Evolutionary conservation across 2,888 invertebrate genomes (phyloP).

Genomic region (Nineta flava): DNA sequence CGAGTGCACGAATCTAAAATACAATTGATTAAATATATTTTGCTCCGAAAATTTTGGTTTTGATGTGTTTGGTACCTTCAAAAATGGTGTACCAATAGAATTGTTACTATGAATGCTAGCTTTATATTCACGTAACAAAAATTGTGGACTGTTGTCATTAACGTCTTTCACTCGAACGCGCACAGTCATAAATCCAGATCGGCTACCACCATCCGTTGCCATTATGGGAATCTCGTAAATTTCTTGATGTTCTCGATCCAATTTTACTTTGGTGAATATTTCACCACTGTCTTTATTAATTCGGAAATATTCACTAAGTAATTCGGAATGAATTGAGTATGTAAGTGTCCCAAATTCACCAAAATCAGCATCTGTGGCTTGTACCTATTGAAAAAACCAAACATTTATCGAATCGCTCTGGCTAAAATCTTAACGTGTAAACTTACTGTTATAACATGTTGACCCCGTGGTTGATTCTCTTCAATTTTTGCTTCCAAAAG

Average conservation of each 20-base stretch:
- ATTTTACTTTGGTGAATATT: conserved; percentile 46
- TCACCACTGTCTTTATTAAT: conserved; percentile 58
- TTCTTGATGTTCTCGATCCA: conserved; percentile 59
- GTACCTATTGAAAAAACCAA: conserved; percentile 31
- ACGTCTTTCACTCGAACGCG: conserved; percentile 67
- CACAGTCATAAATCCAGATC: conserved; percentile 56
- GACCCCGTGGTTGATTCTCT: conserved; percentile 68
- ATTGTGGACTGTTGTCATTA: conserved; percentile 70
- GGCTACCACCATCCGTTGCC: conserved; percentile 70
- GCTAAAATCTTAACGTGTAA: background rate
- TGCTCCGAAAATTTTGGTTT: too few species aligned
- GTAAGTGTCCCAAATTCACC: conserved; percentile 58
- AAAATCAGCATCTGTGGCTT: conserved; percentile 68
- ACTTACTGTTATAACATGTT: conserved; percentile 50
- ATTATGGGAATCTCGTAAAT: conserved; percentile 61
- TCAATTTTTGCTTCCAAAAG: conserved; percentile 62
- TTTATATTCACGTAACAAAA: conserved; percentile 62
- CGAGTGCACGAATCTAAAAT: conserved; percentile 47
- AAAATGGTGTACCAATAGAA: conserved; percentile 37
- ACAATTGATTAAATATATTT: background rate
- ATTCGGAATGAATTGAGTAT: conserved; percentile 64
- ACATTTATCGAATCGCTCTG: background rate
- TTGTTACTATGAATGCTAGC: conserved; percentile 48
- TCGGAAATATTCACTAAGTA: conserved; percentile 53
- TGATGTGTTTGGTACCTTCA: conserved; percentile 29